These are phyloP conservation scores for Oncorhynchus gorbuscha DNA, from an alignment of 2,113 vertebrate genomes.

Conservation along the genomic window DNA sequence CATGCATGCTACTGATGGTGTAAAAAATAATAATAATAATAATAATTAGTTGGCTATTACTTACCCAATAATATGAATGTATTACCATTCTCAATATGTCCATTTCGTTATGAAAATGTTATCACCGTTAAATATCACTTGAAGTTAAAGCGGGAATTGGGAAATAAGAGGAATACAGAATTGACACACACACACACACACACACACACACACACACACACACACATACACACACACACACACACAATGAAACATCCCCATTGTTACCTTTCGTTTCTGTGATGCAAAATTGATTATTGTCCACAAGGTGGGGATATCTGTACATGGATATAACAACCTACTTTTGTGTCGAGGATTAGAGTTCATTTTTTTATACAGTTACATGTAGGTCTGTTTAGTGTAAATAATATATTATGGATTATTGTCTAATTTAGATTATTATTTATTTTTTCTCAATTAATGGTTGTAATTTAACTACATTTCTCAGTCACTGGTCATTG, in stretches of 20 bases:
- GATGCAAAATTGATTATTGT: neutral
- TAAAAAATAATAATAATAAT: too few relatives aligned
- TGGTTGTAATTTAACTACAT: too few relatives aligned
- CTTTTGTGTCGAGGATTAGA: neutral
- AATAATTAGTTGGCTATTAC: neutral
- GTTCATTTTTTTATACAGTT: neutral
- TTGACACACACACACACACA: neutral
- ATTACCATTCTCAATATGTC: neutral
- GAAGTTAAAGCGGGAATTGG: neutral
- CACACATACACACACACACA: neutral
- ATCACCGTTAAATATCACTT: neutral
- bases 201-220: neutral
- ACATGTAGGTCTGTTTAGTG: neutral
- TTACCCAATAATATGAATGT: neutral
- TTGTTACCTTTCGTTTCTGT: neutral
- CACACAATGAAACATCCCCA: neutral
- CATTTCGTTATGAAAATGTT: neutral
- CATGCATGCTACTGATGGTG: too few relatives aligned
- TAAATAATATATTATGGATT: too few relatives aligned
- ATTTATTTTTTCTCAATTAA: too few relatives aligned
- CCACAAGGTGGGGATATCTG: conserved; percentile 28
- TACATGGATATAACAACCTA: neutral
- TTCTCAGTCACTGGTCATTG: too few relatives aligned
- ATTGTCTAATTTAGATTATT: neutral
- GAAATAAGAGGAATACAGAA: neutral